Evolutionary conservation across 2,797 vertebrate species (phyloP).

Genomic region (Mormyrops boulengeri): DNA sequence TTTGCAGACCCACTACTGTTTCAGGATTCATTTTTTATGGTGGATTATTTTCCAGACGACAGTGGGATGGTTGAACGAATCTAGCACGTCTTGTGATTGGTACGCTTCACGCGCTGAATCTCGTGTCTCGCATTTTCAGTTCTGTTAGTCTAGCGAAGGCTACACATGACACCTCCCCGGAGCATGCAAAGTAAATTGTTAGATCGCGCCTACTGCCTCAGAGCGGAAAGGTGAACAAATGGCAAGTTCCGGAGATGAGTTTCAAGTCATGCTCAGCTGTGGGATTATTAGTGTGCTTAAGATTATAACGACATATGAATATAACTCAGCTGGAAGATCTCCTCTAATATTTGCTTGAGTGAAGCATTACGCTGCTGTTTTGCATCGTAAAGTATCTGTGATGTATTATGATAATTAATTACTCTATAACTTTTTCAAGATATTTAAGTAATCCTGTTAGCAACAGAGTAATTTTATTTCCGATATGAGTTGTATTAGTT

Average conservation of each 20-base stretch:
- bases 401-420: neutral
- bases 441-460: neutral
- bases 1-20: neutral
- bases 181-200: neutral
- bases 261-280: neutral
- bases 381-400: neutral
- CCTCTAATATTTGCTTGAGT: neutral
- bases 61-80: neutral
- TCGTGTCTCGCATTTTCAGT: neutral
- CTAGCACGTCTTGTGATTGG: neutral
- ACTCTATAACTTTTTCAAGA: neutral
- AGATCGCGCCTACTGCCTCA: neutral
- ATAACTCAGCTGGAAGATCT: neutral
- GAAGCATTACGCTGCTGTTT: neutral
- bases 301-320: neutral
- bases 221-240: constrained; percentile 5
- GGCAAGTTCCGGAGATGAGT: constrained; percentile 1
- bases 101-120: neutral
- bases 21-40: neutral
- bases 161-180: neutral
- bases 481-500: neutral
- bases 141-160: neutral
- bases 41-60: constrained; percentile 7
- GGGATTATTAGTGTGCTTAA: neutral
- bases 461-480: neutral